A percentile compares a stretch with the other conserved stretches of the same genome.
Conservation (phyloP, 2,888 invertebrate genomes). For the Tenthredo livida region DNA sequence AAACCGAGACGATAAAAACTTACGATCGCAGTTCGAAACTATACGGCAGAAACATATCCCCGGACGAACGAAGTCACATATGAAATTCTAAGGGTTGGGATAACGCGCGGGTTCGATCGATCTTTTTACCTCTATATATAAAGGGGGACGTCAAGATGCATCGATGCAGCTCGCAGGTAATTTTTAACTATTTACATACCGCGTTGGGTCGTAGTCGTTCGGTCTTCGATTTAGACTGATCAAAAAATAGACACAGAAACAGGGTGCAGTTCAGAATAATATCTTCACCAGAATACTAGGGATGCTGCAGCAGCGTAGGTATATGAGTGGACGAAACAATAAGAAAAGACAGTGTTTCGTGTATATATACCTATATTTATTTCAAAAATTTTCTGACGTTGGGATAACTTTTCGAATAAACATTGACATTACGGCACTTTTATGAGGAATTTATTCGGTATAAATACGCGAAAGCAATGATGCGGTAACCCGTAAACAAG, state of each 20-base stretch:
- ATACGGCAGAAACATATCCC: neutral
- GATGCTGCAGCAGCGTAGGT: neutral
- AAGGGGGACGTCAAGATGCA: neutral
- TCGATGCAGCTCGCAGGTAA: neutral
- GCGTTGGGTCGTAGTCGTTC: neutral
- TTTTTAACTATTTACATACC: neutral
- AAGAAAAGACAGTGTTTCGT: neutral
- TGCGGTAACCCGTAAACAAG: slow-evolving; percentile 74
- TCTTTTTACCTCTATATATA: neutral
- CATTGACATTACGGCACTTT: slow-evolving; percentile 73
- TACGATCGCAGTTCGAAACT: slow-evolving; percentile 19
- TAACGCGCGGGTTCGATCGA: neutral
- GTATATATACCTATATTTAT: neutral
- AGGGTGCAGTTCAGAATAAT: neutral
- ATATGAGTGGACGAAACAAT: neutral
- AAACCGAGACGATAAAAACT: slow-evolving; percentile 16
- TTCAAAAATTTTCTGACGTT: neutral
- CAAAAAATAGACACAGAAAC: neutral
- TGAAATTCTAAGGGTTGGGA: neutral
- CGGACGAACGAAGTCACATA: neutral
- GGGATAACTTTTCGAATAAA: slow-evolving; percentile 70
- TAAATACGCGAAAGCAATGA: slow-evolving; percentile 68
- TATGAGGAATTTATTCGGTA: slow-evolving; percentile 72
- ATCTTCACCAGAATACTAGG: neutral
- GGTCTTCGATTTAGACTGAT: neutral